A percentile compares a stretch with the other conserved stretches of the same genome.
Conservation (phyloP, 2,113 vertebrate species). For the Cryptomyrus ogoouensis region DNA sequence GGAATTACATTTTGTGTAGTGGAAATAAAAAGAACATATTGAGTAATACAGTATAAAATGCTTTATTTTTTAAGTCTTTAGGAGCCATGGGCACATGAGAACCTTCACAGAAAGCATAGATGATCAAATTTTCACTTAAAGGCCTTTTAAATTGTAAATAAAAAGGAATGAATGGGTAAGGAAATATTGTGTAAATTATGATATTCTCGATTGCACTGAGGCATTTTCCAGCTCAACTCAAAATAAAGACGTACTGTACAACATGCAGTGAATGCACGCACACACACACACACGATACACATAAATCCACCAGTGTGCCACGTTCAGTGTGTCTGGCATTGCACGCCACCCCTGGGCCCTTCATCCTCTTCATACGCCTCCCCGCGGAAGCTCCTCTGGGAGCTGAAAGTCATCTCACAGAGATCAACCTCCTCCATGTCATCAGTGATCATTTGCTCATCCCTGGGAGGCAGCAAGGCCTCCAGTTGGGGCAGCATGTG, state of each 20-base stretch:
- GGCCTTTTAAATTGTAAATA: conserved; percentile 10
- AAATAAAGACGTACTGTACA: conserved; percentile 11
- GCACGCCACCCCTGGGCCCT: conserved; percentile 68
- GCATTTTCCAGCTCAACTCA: conserved; percentile 23
- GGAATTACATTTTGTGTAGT: neutral
- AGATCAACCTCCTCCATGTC: conserved; percentile 92
- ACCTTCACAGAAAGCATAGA: conserved; percentile 68
- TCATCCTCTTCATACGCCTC: conserved; percentile 84
- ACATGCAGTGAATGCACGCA: neutral
- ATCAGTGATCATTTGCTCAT: conserved; percentile 73
- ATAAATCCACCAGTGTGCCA: neutral
- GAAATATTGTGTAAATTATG: conserved; percentile 20
- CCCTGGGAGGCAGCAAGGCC: conserved; percentile 74
- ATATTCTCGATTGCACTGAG: neutral
- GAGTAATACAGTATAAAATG: neutral
- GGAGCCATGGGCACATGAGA: neutral
- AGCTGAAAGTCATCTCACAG: conserved; percentile 61
- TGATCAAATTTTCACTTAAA: conserved; percentile 30
- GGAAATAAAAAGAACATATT: neutral
- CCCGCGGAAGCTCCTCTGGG: conserved; percentile 58
- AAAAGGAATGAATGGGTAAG: conserved; percentile 13
- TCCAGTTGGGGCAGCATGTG: conserved; percentile 78
- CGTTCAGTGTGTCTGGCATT: conserved; percentile 80
- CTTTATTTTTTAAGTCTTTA: neutral
- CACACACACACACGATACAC: neutral